Evolutionary conservation across 2,888 invertebrate species (phyloP).

Genomic region (Corythucha ciliata): DNA sequence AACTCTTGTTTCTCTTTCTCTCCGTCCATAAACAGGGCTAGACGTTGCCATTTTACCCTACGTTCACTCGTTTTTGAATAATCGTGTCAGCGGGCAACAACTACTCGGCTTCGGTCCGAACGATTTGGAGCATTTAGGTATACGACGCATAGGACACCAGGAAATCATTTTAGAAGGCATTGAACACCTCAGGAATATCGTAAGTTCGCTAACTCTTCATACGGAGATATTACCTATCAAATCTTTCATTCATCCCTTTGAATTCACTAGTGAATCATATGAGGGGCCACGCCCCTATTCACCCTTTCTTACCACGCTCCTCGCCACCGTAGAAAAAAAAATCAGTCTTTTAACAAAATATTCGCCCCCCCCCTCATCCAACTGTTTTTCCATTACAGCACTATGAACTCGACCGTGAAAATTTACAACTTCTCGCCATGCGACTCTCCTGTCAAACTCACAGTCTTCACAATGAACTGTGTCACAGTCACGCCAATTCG

Average conservation of each 20-base stretch:
- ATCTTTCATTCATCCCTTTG: no score
- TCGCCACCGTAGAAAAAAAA: no score
- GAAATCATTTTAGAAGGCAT: conserved; percentile 88
- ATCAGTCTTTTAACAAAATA: neutral
- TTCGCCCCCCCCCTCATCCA: neutral
- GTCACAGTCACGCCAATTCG: conserved; percentile 47
- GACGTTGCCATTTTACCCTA: conserved; percentile 71
- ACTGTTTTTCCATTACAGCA: conserved; percentile 53
- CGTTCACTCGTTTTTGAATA: conserved; percentile 67
- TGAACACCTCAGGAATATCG: conserved; percentile 79
- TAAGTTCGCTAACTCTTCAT: no score
- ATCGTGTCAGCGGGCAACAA: conserved; percentile 70
- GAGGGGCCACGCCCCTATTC: no score
- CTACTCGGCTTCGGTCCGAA: conserved; percentile 76
- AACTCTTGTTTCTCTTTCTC: conserved; percentile 6
- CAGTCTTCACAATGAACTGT: conserved; percentile 61
- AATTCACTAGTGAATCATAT: no score
- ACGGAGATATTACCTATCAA: no score
- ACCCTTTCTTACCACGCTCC: no score
- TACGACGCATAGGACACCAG: conserved; percentile 82
- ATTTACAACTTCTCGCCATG: conserved; percentile 78
- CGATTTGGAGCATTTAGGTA: conserved; percentile 78
- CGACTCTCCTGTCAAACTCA: conserved; percentile 75
- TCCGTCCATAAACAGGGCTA: conserved; percentile 50
- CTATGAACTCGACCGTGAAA: conserved; percentile 83